phyloP scores from a whole-genome alignment of 2,113 vertebrate species.

The Patagioenas fasciata region DNA sequence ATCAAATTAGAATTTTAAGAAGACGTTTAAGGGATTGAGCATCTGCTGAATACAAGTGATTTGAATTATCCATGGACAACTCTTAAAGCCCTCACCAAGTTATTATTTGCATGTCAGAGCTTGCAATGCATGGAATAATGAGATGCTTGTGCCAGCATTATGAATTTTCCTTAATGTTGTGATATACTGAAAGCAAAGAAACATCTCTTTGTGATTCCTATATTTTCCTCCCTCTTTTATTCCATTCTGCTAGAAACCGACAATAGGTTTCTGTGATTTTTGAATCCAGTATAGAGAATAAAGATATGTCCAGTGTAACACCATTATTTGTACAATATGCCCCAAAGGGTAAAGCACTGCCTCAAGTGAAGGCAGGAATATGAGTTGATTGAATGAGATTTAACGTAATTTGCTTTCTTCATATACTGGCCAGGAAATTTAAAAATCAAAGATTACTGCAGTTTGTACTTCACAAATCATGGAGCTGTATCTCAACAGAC shows the following conservation, averaged over 20 bases:
- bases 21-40: not conserved
- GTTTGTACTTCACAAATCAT: not conserved
- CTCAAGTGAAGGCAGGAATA: not conserved
- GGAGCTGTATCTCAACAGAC: not conserved
- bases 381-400: not conserved
- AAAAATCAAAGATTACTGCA: not conserved
- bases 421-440: not conserved
- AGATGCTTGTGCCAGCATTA: not conserved
- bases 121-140: not conserved
- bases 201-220: not conserved
- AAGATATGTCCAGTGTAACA: not conserved
- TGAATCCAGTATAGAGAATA: not conserved
- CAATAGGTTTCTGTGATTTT: not conserved
- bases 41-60: not conserved
- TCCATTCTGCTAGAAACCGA: not conserved
- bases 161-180: not conserved
- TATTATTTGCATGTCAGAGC: not conserved
- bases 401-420: not conserved
- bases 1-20: not conserved
- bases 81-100: not conserved
- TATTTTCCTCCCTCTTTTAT: not conserved
- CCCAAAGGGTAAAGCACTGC: not conserved
- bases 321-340: not conserved
- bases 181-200: not conserved
- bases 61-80: not conserved